Percentiles rank a stretch among this genome's conserved stretches.
Conservation (phyloP, 2,797 vertebrate genomes). For the Champsocephalus gunnari region DNA sequence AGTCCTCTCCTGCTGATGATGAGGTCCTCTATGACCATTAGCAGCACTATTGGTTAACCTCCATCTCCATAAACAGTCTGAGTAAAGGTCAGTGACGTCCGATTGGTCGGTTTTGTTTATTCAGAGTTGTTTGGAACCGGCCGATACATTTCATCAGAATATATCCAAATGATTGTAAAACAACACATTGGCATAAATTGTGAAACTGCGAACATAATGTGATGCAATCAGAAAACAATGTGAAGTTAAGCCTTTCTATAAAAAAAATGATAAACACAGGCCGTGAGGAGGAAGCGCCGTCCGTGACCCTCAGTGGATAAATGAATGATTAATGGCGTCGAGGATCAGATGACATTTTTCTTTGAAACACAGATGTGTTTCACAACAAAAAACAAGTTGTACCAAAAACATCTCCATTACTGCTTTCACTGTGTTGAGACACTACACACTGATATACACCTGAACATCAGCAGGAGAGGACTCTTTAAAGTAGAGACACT, state of each 20-base stretch:
- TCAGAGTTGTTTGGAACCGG: background rate
- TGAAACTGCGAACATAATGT: background rate
- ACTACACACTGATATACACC: no score
- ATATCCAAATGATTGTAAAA: background rate
- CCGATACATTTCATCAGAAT: background rate
- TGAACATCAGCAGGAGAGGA: no score
- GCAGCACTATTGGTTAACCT: background rate
- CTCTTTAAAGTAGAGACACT: no score
- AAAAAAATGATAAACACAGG: slow-evolving; percentile 3
- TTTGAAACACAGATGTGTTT: slow-evolving; percentile 36
- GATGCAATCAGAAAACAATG: background rate
- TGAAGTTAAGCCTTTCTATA: background rate
- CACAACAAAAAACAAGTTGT: slow-evolving; percentile 42
- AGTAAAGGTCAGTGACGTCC: slow-evolving; percentile 50
- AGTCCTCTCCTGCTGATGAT: no score
- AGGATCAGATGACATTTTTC: slow-evolving; percentile 19
- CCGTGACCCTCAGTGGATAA: slow-evolving; percentile 11
- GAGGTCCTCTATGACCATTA: slow-evolving; percentile 1
- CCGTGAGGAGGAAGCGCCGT: background rate
- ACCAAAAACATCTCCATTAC: background rate
- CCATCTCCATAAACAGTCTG: slow-evolving; percentile 13
- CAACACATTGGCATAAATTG: background rate
- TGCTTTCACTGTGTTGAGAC: background rate
- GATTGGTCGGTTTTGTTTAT: slow-evolving; percentile 29
- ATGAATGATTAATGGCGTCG: slow-evolving; percentile 58